These are phyloP conservation scores for Callosobruchus maculatus DNA, from an alignment of 2,888 invertebrate species.

Conservation along the genomic window DNA sequence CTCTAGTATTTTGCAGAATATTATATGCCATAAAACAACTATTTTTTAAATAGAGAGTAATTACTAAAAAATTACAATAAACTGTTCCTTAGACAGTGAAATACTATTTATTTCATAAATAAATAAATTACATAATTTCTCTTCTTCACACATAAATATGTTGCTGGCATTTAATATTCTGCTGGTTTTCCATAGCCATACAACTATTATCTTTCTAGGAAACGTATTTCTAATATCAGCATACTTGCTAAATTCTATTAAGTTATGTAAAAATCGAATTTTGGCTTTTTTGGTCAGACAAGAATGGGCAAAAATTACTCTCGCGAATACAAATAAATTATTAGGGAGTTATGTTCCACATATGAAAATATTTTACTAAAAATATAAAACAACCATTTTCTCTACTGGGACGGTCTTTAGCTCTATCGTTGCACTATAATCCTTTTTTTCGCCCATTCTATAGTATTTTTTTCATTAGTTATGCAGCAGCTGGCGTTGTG, in stretches of 20 bases:
- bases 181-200: background rate
- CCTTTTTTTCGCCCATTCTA: slow-evolving; percentile 6
- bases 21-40: background rate
- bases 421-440: slow-evolving; percentile 3
- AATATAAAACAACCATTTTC: background rate
- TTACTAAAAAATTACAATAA: too few species aligned
- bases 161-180: background rate
- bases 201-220: background rate
- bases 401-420: slow-evolving; percentile 5
- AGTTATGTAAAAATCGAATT: background rate
- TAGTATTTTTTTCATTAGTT: background rate
- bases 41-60: slow-evolving; percentile 9
- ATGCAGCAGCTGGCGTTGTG: background rate
- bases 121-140: too few species aligned
- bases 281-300: slow-evolving; percentile 5
- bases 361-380: background rate
- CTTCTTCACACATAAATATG: too few species aligned
- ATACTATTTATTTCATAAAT: too few species aligned
- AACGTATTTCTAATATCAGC: background rate
- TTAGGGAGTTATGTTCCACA: background rate
- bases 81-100: too few species aligned
- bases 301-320: slow-evolving; percentile 13
- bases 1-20: background rate
- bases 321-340: background rate
- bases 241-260: background rate